Evolutionary conservation across 2,113 vertebrate genomes (phyloP).

Genomic region (Planiliza haematocheilus): DNA sequence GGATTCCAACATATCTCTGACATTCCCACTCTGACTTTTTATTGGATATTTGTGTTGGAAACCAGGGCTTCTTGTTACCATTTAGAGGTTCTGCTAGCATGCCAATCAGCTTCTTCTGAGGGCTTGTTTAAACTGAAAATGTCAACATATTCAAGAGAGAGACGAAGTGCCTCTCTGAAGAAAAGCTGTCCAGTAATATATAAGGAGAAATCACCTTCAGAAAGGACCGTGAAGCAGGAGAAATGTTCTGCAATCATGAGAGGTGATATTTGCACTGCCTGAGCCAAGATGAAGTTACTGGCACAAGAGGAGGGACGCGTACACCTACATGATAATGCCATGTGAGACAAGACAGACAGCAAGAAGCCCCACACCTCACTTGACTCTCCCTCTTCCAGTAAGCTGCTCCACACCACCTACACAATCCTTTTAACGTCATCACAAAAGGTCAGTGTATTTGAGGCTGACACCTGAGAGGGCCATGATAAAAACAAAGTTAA

Average conservation of each 20-base stretch:
- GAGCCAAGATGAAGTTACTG: constrained; percentile 5
- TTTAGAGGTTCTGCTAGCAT: not conserved
- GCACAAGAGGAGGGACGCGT: not conserved
- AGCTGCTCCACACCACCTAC: constrained; percentile 57
- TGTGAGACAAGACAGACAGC: constrained; percentile 13
- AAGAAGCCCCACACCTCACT: constrained; percentile 20
- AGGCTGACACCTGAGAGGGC: constrained; percentile 39
- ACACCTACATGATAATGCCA: constrained; percentile 15
- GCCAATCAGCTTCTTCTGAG: not conserved
- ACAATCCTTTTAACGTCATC: constrained; percentile 61
- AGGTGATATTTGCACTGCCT: constrained; percentile 17
- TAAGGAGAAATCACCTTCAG: not conserved
- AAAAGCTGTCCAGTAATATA: not conserved
- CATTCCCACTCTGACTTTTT: not conserved
- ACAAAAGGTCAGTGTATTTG: constrained; percentile 57
- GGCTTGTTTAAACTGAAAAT: not conserved
- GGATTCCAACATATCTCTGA: not conserved
- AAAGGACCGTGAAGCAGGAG: not conserved
- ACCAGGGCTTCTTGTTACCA: not conserved
- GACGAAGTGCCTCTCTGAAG: not conserved
- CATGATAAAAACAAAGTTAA: constrained; percentile 40
- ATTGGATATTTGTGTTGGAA: not conserved
- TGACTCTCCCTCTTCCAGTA: constrained; percentile 13
- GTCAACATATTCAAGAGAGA: not conserved
- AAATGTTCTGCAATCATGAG: constrained; percentile 3